Conservation (phyloP, 2,888 invertebrate species). For the Nineta flava region DNA sequence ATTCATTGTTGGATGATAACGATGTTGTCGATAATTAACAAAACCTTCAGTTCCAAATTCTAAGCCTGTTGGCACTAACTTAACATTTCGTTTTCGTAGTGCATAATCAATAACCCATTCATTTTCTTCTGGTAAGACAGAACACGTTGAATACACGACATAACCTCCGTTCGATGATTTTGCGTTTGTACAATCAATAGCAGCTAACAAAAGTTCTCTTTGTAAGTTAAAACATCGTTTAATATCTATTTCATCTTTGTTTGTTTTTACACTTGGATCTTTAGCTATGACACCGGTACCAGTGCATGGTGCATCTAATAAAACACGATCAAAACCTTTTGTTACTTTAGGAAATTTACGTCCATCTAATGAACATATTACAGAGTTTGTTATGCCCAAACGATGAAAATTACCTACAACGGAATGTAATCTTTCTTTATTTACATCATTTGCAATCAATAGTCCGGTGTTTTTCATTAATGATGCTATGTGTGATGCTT, state of each 20-base stretch:
- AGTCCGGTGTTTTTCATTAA: constrained; percentile 97
- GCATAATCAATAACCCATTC: constrained; percentile 96
- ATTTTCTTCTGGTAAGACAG: constrained; percentile 95
- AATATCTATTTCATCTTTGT: constrained; percentile 78
- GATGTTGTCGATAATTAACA: constrained; percentile 64
- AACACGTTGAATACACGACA: constrained; percentile 97
- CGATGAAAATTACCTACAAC: constrained; percentile 94
- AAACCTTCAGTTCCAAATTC: constrained; percentile 95
- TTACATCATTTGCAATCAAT: constrained; percentile 90
- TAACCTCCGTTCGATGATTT: constrained; percentile 86
- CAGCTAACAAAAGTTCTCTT: constrained; percentile 77
- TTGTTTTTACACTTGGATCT: constrained; percentile 90
- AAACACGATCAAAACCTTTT: constrained; percentile 85
- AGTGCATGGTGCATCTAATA: constrained; percentile 96
- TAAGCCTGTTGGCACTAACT: constrained; percentile 81
- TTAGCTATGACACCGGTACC: constrained; percentile 97
- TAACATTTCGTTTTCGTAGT: constrained; percentile 81
- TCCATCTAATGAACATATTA: constrained; percentile 83
- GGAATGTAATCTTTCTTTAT: constrained; percentile 76
- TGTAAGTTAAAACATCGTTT: constrained; percentile 86
- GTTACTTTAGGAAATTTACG: constrained; percentile 68
- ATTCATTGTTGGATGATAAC: constrained; percentile 84
- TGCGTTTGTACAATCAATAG: constrained; percentile 92
- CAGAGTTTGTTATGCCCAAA: constrained; percentile 84
- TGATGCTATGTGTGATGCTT: constrained; percentile 93